phyloP scores from a whole-genome alignment of 2,113 vertebrate genomes.

The Mirounga angustirostris region DNA sequence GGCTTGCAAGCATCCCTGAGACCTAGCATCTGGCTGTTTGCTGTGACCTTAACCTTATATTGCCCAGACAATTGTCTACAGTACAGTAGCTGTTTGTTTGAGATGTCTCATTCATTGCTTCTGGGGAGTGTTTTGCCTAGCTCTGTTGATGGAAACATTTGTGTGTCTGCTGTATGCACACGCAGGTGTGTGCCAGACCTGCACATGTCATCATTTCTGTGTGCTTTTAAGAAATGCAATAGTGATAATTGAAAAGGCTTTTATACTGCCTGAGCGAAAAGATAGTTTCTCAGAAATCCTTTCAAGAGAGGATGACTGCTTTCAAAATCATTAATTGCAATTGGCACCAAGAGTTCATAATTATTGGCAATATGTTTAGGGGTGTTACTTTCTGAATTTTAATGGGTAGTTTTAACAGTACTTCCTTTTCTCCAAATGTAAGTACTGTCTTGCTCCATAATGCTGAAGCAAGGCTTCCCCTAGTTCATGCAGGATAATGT shows the following conservation, averaged over 20 bases:
- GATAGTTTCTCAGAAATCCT: background rate
- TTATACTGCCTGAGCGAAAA: constrained; percentile 10
- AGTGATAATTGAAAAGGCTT: background rate
- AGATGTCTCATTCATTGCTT: constrained; percentile 44
- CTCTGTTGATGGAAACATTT: constrained; percentile 34
- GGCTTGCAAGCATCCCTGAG: constrained; percentile 33
- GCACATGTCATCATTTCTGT: background rate
- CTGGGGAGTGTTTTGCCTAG: constrained; percentile 21
- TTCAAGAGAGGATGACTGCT: constrained; percentile 16
- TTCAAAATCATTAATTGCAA: constrained; percentile 32
- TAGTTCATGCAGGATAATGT: background rate
- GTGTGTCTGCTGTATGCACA: constrained; percentile 28
- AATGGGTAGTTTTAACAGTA: constrained; percentile 4
- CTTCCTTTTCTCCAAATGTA: constrained; percentile 16
- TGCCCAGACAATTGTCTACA: constrained; percentile 47
- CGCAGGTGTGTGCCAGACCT: background rate
- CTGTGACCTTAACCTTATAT: constrained; percentile 51
- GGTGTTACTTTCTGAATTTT: constrained; percentile 52
- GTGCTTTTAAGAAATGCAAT: background rate
- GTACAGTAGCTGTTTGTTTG: constrained; percentile 19
- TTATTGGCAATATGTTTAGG: constrained; percentile 35
- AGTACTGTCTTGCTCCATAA: background rate
- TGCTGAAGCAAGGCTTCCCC: background rate
- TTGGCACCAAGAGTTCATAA: background rate
- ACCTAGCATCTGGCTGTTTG: constrained; percentile 74